Percentiles rank a stretch among this genome's conserved stretches.
phyloP scores from a whole-genome alignment of 2,797 vertebrate species.

The Phrynocephalus guinanensis region DNA sequence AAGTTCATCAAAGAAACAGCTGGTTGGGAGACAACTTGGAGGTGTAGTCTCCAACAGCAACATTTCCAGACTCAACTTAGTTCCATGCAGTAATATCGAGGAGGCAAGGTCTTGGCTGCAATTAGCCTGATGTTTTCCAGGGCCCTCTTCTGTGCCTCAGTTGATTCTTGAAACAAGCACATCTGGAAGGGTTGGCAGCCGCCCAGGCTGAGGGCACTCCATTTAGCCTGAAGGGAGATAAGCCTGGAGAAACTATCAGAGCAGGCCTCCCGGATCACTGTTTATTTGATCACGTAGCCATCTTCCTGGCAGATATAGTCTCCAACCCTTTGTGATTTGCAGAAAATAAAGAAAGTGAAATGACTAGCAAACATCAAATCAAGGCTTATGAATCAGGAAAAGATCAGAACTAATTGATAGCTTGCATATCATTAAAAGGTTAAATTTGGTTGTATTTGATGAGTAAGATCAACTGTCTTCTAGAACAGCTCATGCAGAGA shows the following conservation, averaged over 20 bases:
- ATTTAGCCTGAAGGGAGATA: neutral
- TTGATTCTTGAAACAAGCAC: neutral
- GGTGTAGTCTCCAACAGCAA: too few relatives aligned
- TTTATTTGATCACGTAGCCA: neutral
- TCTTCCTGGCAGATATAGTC: neutral
- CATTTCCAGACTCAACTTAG: neutral
- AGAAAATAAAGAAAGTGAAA: neutral
- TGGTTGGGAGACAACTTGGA: too few relatives aligned
- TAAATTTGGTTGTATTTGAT: neutral
- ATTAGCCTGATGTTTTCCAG: neutral
- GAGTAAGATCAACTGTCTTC: neutral
- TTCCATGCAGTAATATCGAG: neutral
- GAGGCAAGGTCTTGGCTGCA: neutral
- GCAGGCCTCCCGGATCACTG: neutral
- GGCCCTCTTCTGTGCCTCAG: neutral
- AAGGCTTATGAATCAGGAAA: fast-evolving
- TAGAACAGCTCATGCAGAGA: neutral
- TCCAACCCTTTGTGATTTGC: too few relatives aligned
- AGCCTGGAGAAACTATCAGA: neutral
- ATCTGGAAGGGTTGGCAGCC: constrained; percentile 21
- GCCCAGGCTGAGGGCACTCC: neutral
- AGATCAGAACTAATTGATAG: neutral
- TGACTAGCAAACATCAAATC: neutral
- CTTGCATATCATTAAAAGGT: neutral
- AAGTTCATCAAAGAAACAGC: too few relatives aligned